A percentile compares a stretch with the other conserved stretches of the same genome.
These are phyloP conservation scores for Nothobranchius kuhntae DNA, from an alignment of 2,113 vertebrate species.

Conservation along the genomic window DNA sequence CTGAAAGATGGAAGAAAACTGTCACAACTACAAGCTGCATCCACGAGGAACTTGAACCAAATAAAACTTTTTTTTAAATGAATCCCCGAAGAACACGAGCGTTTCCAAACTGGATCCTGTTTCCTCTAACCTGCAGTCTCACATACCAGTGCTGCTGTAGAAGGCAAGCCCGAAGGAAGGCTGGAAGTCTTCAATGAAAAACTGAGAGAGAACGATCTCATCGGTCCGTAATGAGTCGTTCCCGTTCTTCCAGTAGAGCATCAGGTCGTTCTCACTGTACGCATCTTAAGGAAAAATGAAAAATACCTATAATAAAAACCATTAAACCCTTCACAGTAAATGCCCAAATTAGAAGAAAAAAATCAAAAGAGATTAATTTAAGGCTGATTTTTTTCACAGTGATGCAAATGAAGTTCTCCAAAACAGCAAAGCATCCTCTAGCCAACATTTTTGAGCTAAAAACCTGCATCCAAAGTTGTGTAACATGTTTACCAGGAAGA, in stretches of 20 bases:
- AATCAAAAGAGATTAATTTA: too few relatives aligned
- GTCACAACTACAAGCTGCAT: too few relatives aligned
- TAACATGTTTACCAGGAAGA: conserved; percentile 12
- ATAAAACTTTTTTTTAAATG: too few relatives aligned
- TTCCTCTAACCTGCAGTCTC: too few relatives aligned
- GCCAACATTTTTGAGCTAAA: background rate
- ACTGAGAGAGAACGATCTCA: conserved; percentile 91
- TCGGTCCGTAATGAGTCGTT: conserved; percentile 91
- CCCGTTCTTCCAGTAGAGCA: conserved; percentile 92
- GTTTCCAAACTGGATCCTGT: too few relatives aligned
- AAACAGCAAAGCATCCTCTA: too few relatives aligned
- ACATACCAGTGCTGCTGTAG: conserved; percentile 91
- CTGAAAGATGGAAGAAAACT: conserved; percentile 66
- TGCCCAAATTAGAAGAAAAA: too few relatives aligned
- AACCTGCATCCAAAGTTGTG: conserved; percentile 23
- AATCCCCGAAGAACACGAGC: too few relatives aligned
- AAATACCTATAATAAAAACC: conserved; percentile 15
- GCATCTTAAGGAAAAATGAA: conserved; percentile 82
- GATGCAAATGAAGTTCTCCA: too few relatives aligned
- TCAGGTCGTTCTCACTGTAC: conserved; percentile 91
- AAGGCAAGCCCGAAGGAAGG: conserved; percentile 91
- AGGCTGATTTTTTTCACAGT: too few relatives aligned
- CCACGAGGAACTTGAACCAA: too few relatives aligned
- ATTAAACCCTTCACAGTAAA: too few relatives aligned
- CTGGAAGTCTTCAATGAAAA: conserved; percentile 93